These are phyloP conservation scores for Cephus pygmeus DNA, from an alignment of 2,888 invertebrate genomes.

Conservation along the genomic window DNA sequence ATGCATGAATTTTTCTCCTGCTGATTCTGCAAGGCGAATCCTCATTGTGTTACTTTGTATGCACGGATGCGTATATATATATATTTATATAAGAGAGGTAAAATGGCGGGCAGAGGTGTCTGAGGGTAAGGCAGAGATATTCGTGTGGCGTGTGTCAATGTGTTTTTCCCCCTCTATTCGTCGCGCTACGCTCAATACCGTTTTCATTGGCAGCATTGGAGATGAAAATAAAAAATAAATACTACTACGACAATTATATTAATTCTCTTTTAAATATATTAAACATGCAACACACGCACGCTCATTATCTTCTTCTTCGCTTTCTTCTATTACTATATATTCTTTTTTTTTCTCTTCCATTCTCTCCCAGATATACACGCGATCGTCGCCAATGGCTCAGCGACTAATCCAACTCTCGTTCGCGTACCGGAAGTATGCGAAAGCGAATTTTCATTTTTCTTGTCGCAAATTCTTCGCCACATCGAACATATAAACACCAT, in stretches of 20 bases:
- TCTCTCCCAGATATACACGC: constrained; percentile 23
- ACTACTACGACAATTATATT: constrained; percentile 4
- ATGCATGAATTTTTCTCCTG: neutral
- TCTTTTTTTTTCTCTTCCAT: constrained; percentile 25
- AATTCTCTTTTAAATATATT: constrained; percentile 3
- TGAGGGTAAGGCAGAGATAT: neutral
- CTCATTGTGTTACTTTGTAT: constrained; percentile 27
- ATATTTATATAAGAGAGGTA: constrained; percentile 14
- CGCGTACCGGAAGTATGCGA: no score
- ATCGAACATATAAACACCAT: neutral
- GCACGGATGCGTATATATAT: constrained; percentile 31
- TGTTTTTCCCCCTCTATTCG: neutral
- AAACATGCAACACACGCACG: constrained; percentile 15
- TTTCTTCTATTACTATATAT: constrained; percentile 13
- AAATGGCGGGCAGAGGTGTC: neutral
- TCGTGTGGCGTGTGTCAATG: neutral
- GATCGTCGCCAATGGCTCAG: neutral
- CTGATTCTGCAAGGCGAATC: neutral
- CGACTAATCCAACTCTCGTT: neutral
- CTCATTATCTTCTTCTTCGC: constrained; percentile 17
- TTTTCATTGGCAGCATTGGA: neutral
- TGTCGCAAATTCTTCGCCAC: neutral
- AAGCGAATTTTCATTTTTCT: neutral
- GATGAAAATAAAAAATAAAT: constrained; percentile 2
- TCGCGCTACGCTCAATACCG: neutral